These are phyloP conservation scores for Trematomus bernacchii DNA, from an alignment of 2,797 vertebrate species.

Conservation along the genomic window DNA sequence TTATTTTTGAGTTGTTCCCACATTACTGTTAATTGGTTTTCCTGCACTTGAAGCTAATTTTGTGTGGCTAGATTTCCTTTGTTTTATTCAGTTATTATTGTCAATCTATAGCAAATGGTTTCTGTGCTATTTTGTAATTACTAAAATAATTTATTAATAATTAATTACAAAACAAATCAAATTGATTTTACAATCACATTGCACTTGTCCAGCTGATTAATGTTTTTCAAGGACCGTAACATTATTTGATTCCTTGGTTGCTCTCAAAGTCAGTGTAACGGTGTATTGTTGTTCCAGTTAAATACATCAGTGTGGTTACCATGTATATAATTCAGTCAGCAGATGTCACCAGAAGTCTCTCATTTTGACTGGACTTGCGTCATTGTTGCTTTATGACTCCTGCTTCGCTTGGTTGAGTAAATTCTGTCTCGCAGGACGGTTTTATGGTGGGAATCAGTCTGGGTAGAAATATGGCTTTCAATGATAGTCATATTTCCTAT, in stretches of 20 bases:
- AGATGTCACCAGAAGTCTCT: conserved; percentile 75
- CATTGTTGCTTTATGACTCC: conserved; percentile 44
- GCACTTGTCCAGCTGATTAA: background rate
- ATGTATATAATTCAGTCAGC: conserved; percentile 54
- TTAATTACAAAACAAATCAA: too few species aligned
- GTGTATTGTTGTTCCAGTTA: background rate
- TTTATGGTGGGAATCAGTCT: conserved; percentile 32
- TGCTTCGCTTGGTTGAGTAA: conserved; percentile 38
- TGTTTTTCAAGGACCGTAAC: background rate
- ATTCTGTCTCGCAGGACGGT: conserved; percentile 10
- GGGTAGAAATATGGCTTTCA: conserved; percentile 2
- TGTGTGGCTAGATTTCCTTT: too few species aligned
- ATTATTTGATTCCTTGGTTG: background rate
- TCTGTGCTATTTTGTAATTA: too few species aligned
- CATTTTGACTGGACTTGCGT: conserved; percentile 36
- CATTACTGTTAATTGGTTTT: too few species aligned
- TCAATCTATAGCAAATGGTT: too few species aligned
- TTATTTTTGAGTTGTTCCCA: too few species aligned
- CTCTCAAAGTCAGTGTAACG: background rate
- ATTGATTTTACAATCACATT: background rate
- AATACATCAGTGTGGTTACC: background rate
- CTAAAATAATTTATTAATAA: too few species aligned
- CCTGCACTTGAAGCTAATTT: too few species aligned
- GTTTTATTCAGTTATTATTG: too few species aligned
- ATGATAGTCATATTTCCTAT: background rate